Evolutionary conservation across 1,140 invertebrate species (phyloP).

Genomic region (Belonocnema kinseyi): DNA sequence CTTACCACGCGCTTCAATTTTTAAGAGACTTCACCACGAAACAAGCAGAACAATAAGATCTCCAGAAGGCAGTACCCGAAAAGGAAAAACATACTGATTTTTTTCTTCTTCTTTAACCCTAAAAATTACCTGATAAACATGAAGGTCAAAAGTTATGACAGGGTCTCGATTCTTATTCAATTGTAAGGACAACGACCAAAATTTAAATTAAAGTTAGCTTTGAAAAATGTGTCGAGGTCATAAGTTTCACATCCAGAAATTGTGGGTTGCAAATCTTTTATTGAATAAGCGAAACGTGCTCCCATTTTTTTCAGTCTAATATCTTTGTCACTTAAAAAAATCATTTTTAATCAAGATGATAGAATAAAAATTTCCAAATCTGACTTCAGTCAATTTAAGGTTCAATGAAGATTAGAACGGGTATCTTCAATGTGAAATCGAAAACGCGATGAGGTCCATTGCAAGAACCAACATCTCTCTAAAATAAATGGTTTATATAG

Average conservation of each 20-base stretch:
- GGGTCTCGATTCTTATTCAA: no score
- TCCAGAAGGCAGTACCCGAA: not conserved
- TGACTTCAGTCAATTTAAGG: not conserved
- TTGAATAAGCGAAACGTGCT: no score
- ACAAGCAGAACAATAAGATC: not conserved
- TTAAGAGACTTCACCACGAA: not conserved
- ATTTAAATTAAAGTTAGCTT: no score
- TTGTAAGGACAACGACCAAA: no score
- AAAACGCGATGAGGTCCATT: not conserved
- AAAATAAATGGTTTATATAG: slow-evolving; percentile 8
- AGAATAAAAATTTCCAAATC: not conserved
- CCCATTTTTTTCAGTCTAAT: no score
- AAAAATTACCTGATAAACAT: no score
- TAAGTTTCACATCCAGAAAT: not conserved
- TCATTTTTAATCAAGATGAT: not conserved
- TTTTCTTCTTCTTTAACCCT: not conserved
- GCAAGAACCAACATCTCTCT: not conserved
- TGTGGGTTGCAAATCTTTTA: no score
- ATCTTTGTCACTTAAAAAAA: no score
- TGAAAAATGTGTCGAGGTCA: not conserved
- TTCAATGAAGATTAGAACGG: not conserved
- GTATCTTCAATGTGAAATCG: not conserved
- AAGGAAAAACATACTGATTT: not conserved
- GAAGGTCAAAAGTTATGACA: no score
- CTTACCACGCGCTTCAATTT: not conserved